Percentiles rank a stretch among this genome's conserved stretches.
Conservation (phyloP, 2,888 invertebrate species). For the Cordilura impudica region DNA sequence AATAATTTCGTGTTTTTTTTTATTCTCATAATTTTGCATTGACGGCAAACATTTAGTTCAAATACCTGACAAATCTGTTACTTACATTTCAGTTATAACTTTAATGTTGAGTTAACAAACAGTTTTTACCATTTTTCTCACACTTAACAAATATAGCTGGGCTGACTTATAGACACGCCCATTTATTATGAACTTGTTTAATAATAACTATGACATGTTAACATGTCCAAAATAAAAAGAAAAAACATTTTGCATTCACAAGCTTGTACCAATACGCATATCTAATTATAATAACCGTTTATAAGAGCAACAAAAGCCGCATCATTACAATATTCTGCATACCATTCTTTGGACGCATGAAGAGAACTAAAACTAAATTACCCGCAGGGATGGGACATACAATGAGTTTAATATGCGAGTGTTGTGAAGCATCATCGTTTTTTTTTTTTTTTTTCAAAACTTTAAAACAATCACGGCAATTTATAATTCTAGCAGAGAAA, state of each 20-base stretch:
- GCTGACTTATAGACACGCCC: background rate
- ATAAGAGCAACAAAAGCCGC: background rate
- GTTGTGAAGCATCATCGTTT: background rate
- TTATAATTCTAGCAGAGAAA: slow-evolving; percentile 3
- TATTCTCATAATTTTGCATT: too few species aligned
- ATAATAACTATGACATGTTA: background rate
- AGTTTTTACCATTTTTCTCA: background rate
- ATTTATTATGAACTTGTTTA: background rate
- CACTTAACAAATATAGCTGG: background rate
- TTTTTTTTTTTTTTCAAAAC: background rate
- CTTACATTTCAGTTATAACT: too few species aligned
- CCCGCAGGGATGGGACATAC: background rate
- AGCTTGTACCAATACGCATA: slow-evolving; percentile 40
- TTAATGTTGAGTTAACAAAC: too few species aligned
- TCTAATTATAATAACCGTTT: slow-evolving; percentile 49
- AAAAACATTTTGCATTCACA: background rate
- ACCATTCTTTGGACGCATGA: background rate
- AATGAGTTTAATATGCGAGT: background rate
- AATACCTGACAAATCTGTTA: too few species aligned
- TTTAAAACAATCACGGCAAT: slow-evolving; percentile 3
- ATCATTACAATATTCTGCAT: background rate
- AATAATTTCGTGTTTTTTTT: too few species aligned
- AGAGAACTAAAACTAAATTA: background rate
- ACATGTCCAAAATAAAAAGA: background rate
- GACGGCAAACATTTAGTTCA: too few species aligned